Percentiles rank a stretch among this genome's conserved stretches.
Conservation (phyloP, 1,140 invertebrate species). For the Drosophila erecta region DNA sequence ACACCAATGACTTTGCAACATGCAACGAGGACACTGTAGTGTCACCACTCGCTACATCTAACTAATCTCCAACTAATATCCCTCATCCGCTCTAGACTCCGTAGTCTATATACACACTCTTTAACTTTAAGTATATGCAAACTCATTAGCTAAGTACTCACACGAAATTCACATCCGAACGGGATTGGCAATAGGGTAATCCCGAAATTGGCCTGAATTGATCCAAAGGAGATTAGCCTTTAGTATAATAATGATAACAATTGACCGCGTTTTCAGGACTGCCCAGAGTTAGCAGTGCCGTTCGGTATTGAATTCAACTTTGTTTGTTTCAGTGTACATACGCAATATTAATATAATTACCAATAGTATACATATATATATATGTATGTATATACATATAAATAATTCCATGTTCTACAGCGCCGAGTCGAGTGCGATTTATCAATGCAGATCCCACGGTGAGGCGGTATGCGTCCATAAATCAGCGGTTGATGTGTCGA, state of each 20-base stretch:
- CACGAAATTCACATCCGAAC: not conserved
- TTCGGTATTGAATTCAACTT: not conserved
- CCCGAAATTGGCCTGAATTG: not conserved
- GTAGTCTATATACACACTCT: conserved; percentile 26
- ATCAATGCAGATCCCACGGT: conserved; percentile 66
- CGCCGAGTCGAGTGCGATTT: conserved; percentile 2
- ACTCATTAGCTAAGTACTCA: conserved; percentile 29
- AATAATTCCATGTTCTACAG: conserved; percentile 27
- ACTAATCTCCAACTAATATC: not conserved
- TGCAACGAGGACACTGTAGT: conserved; percentile 8
- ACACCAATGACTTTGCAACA: conserved; percentile 19
- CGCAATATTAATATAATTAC: conserved; percentile 21
- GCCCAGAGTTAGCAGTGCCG: not conserved
- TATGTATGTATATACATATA: conserved; percentile 9
- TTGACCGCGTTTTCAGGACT: not conserved
- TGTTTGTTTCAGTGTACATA: conserved; percentile 17
- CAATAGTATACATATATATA: conserved; percentile 3
- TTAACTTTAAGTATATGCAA: conserved; percentile 37
- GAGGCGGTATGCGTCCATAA: conserved; percentile 78
- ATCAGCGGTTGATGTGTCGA: conserved; percentile 51
- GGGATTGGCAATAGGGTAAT: not conserved
- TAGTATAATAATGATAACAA: not conserved
- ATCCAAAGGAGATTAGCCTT: not conserved
- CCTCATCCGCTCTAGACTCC: conserved; percentile 28
- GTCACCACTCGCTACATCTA: conserved; percentile 11